phyloP scores from a whole-genome alignment of 2,888 invertebrate genomes.

The Arctia plantaginis region DNA sequence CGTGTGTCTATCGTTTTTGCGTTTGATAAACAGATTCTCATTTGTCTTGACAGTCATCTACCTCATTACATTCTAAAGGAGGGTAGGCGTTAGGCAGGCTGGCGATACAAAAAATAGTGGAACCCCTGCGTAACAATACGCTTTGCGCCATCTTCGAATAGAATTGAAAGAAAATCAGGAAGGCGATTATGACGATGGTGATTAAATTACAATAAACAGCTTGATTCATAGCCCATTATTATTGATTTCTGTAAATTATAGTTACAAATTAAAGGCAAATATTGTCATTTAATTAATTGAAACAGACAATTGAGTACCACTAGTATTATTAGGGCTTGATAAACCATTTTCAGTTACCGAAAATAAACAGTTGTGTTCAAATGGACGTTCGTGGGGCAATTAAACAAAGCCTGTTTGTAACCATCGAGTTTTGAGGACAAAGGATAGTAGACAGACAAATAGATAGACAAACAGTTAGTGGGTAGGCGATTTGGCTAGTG shows the following conservation, averaged over 20 bases:
- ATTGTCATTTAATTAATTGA: slow-evolving; percentile 40
- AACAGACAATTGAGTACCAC: slow-evolving; percentile 35
- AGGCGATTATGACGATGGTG: not conserved
- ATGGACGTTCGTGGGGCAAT: slow-evolving; percentile 25
- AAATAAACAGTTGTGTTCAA: slow-evolving; percentile 34
- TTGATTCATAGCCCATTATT: not conserved
- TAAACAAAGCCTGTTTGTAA: slow-evolving; percentile 31
- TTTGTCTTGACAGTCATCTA: too few relatives aligned
- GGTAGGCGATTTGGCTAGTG: slow-evolving; percentile 7
- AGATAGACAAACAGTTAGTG: slow-evolving; percentile 29
- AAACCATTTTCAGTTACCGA: slow-evolving; percentile 24
- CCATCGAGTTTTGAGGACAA: slow-evolving; percentile 25
- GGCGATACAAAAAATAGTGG: not conserved
- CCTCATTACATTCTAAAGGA: too few relatives aligned
- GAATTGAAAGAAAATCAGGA: not conserved
- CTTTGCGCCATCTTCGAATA: not conserved
- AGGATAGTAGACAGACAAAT: too few relatives aligned
- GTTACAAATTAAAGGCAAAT: slow-evolving; percentile 39
- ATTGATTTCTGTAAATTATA: slow-evolving; percentile 11
- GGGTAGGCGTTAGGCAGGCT: too few relatives aligned
- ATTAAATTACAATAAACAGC: not conserved
- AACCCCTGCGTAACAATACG: not conserved
- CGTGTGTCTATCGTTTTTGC: too few relatives aligned
- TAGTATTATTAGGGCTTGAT: slow-evolving; percentile 28
- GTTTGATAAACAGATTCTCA: too few relatives aligned